Evolutionary conservation across 2,888 invertebrate species (phyloP), one percentile per base, ranked within the genome.

Genomic region (Yponomeuta plumbellus): DNA sequence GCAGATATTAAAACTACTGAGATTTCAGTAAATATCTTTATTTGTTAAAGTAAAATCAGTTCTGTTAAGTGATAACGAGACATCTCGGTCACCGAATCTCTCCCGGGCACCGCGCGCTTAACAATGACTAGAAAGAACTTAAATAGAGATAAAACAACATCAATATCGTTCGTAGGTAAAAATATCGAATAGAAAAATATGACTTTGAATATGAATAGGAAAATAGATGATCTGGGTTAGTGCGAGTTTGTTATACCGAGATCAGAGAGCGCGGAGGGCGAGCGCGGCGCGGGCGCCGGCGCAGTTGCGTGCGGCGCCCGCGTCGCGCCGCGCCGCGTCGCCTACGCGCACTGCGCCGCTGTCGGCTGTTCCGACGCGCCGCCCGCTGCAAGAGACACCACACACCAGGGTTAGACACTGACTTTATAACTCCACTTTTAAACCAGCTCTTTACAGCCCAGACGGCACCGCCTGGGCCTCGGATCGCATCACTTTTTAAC

Each of bases 371-470:
- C 85, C 87, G 85, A 86, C 88, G 87, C 87, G 84, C 82, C 83
- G 81, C 88, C 87, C 89, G 91, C 92, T 92, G 92, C 85, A 92
- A 92, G 90, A 92, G 89, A 92, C 90, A 90, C 88, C 88, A 89
- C 88, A 89, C 88, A 82, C 90, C 40, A 85, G 88, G 80, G 92
- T 91, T 92, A 92, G 83, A 86, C 86, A 86, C 88, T 84, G 80
- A 85, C 81, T 89, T 88, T 88, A 85, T 81, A 61, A 76, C 76
- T 76, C 74, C 72, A 69, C 68, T 68, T 52, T 70, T 73, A 75
- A 74, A 74, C 70, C 71, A 67, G 68, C 67, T 69, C 66, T 81
- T 81, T 81, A 79, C 71, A 74, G 70, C 76, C 73, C 74, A 72
- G 73, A 72, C 67, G 67, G 77, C 79, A 74, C 76, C 76, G 72